Percentiles rank a stretch among this genome's conserved stretches.
Conservation (phyloP, 2,888 invertebrate genomes). For the Chaetogeoica ovagalla region DNA sequence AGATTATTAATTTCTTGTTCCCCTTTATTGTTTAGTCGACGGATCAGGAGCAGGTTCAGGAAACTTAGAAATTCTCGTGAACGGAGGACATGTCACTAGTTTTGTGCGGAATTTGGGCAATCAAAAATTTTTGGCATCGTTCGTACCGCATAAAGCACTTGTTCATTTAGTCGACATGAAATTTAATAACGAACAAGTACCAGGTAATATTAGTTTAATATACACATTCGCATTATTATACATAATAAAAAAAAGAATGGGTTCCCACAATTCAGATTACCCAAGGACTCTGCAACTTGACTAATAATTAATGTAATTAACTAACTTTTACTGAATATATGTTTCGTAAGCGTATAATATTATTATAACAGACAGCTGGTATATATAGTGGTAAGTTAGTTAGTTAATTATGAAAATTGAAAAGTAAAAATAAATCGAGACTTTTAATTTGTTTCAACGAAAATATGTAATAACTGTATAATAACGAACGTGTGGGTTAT, state of each 20-base stretch:
- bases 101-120: slow-evolving; percentile 88
- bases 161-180: slow-evolving; percentile 89
- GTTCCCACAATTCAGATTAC: not conserved
- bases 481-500: too few relatives aligned
- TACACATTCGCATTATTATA: not conserved
- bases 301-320: too few relatives aligned
- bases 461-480: too few relatives aligned
- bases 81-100: slow-evolving; percentile 92
- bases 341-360: not conserved
- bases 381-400: not conserved
- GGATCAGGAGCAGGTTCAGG: slow-evolving; percentile 95
- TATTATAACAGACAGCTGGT: too few relatives aligned
- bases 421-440: not conserved
- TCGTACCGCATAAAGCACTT: slow-evolving; percentile 84
- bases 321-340: not conserved
- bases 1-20: slow-evolving; percentile 2
- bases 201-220: slow-evolving; percentile 69
- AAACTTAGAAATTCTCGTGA: slow-evolving; percentile 92
- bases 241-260: not conserved
- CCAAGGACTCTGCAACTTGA: not conserved
- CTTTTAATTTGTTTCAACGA: not conserved
- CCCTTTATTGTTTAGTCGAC: slow-evolving; percentile 70
- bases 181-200: slow-evolving; percentile 89
- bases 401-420: slow-evolving; percentile 12
- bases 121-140: slow-evolving; percentile 87